Base-by-base conservation (phyloP, 2,113 vertebrate species). In the Scolopax mira region DNA sequence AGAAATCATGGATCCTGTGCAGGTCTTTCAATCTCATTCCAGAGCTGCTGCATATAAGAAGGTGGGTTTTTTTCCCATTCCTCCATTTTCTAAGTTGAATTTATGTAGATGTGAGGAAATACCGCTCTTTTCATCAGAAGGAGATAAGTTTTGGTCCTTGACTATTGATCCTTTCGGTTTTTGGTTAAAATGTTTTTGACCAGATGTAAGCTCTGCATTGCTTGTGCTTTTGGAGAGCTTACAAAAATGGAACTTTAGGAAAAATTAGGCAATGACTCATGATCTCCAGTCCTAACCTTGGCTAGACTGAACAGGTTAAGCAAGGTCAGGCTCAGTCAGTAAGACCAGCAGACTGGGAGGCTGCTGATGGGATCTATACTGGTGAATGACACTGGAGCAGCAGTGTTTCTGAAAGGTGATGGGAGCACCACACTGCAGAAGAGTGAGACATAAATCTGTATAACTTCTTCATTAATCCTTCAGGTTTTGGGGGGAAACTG, bases 281-380 rank as follows among this genome's bases (percentile, higher is more conserved):
- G 64, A 54, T 51, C 5, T 60, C 39, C 35, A 28, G 18, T 31
- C 55, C 39, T 58, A 52, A 57, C 51, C 21, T 23, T 46, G 65
- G 28, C 33, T 70, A 46, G 86, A 74, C 11, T 28, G 46, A 55
- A 41, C 11, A 66, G 74, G 62, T 21, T 64, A 44, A 39, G 18
- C 48, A 48, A 62, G n/a, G 27, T 31, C 55, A 54, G 57, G 23
- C 13, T 25, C 39, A 30, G 85, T 33, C 44, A 44, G 11, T 18
- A 57, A 28, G 62, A 49, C 39, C 27, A 60, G 33, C 44, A 65
- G 46, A 55, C 6, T 0, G 0, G 8, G 31, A 16, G 22, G 22
- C 33, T 77, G 19, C 13, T 31, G 37, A 46, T 39, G 79, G 62
- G 35, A 71, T 28, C 39, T 39, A 21, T 27, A 23, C 30, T 41